Percentiles rank a stretch among this genome's conserved stretches.
phyloP scores from a whole-genome alignment of 2,888 invertebrate genomes.

The Drosophila fulvimacula region DNA sequence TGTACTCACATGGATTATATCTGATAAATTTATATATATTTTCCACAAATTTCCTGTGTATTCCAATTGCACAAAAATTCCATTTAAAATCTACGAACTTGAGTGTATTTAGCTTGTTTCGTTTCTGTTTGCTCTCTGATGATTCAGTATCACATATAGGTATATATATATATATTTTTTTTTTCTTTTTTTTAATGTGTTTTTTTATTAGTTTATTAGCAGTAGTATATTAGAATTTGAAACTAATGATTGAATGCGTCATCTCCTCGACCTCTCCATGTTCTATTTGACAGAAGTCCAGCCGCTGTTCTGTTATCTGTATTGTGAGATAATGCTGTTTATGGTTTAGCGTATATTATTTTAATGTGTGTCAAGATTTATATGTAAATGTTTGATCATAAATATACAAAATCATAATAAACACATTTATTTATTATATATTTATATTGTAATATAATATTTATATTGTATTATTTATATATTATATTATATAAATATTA shows the following conservation, averaged over 20 bases:
- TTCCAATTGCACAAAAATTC: not conserved
- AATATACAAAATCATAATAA: not conserved
- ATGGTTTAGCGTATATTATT: not conserved
- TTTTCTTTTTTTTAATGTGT: conserved; percentile 1
- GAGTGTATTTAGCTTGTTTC: not conserved
- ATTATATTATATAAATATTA: too few relatives aligned
- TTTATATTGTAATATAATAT: too few relatives aligned
- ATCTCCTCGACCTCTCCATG: not conserved
- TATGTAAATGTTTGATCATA: not conserved
- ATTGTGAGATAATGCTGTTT: not conserved
- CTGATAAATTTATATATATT: not conserved
- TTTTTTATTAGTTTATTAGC: conserved; percentile 13
- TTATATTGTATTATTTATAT: too few relatives aligned
- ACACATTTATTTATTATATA: not conserved
- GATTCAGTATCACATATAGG: too few relatives aligned
- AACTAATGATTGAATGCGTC: conserved; percentile 20
- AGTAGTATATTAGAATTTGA: not conserved
- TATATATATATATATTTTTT: too few relatives aligned
- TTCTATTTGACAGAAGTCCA: not conserved
- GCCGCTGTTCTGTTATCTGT: not conserved
- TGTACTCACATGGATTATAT: not conserved
- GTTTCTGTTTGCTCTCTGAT: conserved; percentile 7
- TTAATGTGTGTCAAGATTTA: not conserved
- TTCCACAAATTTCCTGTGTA: not conserved
- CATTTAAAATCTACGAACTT: not conserved